phyloP scores from a whole-genome alignment of 2,113 vertebrate genomes.

The Holacanthus passer region DNA sequence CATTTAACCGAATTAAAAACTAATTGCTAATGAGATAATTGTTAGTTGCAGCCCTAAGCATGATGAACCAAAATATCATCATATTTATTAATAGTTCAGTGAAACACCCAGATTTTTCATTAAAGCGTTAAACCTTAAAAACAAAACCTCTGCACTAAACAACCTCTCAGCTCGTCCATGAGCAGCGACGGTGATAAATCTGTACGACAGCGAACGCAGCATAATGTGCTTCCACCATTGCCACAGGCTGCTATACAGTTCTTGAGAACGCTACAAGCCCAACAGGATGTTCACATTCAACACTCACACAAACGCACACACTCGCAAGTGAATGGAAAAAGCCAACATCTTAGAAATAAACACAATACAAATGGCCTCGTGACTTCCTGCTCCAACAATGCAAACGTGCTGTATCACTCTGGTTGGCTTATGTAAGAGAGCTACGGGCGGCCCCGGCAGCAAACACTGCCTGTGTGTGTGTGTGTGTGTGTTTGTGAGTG shows the following conservation, averaged over 20 bases:
- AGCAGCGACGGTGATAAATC: slow-evolving; percentile 24
- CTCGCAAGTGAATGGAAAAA: slow-evolving; percentile 60
- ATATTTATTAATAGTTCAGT: no score
- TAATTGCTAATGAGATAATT: background rate
- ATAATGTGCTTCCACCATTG: slow-evolving; percentile 43
- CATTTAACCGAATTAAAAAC: background rate
- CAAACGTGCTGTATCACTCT: slow-evolving; percentile 72
- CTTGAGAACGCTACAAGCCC: slow-evolving; percentile 51
- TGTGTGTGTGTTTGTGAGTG: slow-evolving; percentile 31
- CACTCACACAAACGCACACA: slow-evolving; percentile 33
- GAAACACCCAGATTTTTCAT: no score
- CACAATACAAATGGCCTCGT: slow-evolving; percentile 68
- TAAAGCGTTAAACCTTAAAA: no score
- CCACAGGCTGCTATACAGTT: slow-evolving; percentile 45
- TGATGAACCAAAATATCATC: background rate
- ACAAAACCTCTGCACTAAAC: background rate
- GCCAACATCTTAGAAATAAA: slow-evolving; percentile 77
- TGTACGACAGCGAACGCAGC: slow-evolving; percentile 21
- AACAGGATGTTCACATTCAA: slow-evolving; percentile 74
- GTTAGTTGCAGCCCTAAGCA: background rate
- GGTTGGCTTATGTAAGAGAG: slow-evolving; percentile 74
- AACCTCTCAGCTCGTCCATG: slow-evolving; percentile 3
- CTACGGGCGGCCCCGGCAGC: slow-evolving; percentile 49
- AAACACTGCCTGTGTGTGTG: slow-evolving; percentile 35
- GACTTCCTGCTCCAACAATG: slow-evolving; percentile 81